Percentiles rank a stretch among this genome's conserved stretches.
These are phyloP conservation scores for Amblyraja radiata DNA, from an alignment of 2,797 vertebrate genomes.

Conservation along the genomic window DNA sequence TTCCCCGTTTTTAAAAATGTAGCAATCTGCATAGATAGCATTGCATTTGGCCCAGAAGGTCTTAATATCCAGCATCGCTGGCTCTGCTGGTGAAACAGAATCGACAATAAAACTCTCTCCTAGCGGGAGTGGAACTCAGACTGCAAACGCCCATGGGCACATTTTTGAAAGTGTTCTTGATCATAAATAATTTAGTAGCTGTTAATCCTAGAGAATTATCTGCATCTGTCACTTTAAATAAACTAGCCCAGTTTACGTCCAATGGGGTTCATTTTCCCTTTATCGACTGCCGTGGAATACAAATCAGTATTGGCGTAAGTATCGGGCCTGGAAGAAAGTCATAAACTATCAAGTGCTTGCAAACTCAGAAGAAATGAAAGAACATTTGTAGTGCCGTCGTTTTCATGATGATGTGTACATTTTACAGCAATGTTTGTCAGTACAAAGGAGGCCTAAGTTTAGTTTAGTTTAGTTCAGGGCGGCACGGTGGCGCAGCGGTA, in stretches of 20 bases:
- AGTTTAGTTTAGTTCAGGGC: too few species aligned
- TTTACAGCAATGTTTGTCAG: neutral
- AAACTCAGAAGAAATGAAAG: neutral
- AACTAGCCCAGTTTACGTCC: constrained; percentile 5
- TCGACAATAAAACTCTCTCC: neutral
- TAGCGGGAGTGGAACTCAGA: neutral
- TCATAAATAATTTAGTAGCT: constrained; percentile 13
- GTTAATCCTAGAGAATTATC: constrained; percentile 5
- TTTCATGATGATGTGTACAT: neutral
- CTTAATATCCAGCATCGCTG: neutral
- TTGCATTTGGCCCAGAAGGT: neutral
- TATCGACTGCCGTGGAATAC: neutral
- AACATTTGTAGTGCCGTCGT: neutral
- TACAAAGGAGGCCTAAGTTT: neutral
- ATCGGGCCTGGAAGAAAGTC: too few species aligned
- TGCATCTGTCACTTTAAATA: constrained; percentile 12
- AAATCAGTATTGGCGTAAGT: neutral
- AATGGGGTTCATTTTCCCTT: neutral
- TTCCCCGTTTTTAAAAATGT: neutral
- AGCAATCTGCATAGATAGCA: neutral
- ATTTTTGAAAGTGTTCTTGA: constrained; percentile 4
- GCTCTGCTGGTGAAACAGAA: neutral
- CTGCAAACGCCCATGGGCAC: neutral
- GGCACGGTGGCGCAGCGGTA: too few species aligned
- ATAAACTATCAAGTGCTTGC: neutral